phyloP scores from a whole-genome alignment of 2,888 invertebrate genomes.

The Eupeodes latifasciatus region DNA sequence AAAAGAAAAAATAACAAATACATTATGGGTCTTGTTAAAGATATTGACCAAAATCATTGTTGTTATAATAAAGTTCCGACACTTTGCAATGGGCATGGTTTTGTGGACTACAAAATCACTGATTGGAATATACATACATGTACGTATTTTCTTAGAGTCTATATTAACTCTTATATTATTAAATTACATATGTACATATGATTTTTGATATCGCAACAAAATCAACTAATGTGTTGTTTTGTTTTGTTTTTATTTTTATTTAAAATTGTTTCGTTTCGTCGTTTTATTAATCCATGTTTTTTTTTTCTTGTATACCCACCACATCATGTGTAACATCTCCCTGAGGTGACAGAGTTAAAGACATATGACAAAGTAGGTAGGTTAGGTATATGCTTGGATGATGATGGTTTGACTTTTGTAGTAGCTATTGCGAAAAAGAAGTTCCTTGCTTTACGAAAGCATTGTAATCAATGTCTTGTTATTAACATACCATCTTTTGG shows the following conservation, averaged over 20 bases:
- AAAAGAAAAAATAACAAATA: conserved; percentile 24
- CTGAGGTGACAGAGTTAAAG: conserved; percentile 40
- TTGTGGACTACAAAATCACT: conserved; percentile 56
- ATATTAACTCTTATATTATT: background rate
- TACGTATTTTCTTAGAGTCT: background rate
- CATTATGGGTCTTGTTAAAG: conserved; percentile 28
- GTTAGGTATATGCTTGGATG: conserved; percentile 11
- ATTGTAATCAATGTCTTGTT: conserved; percentile 9
- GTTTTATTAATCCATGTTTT: conserved; percentile 31
- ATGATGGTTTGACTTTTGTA: conserved; percentile 9
- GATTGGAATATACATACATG: conserved; percentile 26
- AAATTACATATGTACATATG: background rate
- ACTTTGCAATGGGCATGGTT: conserved; percentile 50
- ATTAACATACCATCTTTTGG: conserved; percentile 18
- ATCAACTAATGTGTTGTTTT: conserved; percentile 5
- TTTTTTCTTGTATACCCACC: background rate
- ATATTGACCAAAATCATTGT: conserved; percentile 50
- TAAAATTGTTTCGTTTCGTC: conserved; percentile 7
- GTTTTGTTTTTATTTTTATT: conserved; percentile 6
- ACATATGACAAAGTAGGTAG: background rate
- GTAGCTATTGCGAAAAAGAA: conserved; percentile 45
- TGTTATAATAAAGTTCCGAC: conserved; percentile 19
- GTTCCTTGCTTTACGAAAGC: conserved; percentile 35
- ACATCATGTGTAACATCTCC: conserved; percentile 12
- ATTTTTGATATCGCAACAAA: conserved; percentile 14